Conservation (phyloP, 2,797 vertebrate species). For the Australoheros facetus region DNA sequence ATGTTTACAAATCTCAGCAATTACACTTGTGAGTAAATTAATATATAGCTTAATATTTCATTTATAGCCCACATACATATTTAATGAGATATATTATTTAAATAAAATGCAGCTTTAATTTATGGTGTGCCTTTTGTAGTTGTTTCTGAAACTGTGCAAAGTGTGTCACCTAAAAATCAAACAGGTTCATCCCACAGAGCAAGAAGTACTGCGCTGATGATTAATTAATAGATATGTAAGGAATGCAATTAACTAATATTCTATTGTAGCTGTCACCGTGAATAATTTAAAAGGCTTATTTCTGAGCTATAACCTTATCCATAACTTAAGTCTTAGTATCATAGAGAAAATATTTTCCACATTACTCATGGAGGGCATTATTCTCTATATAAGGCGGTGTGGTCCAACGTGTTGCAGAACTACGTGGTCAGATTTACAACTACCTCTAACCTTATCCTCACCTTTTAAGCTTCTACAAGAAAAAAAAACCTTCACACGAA, state of each 20-base stretch:
- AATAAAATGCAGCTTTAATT: background rate
- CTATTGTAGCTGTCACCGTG: background rate
- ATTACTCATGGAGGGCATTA: background rate
- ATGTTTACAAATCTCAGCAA: background rate
- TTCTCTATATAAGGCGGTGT: background rate
- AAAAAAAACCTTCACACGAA: background rate
- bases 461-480: conserved; percentile 4
- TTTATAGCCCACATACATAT: background rate
- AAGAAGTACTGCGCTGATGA: background rate
- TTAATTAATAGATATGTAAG: background rate
- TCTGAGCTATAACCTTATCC: background rate
- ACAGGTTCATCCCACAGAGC: background rate
- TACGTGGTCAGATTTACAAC: background rate
- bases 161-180: background rate
- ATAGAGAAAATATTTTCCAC: background rate
- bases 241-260: background rate
- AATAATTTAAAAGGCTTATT: background rate
- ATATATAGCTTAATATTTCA: background rate
- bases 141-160: background rate
- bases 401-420: background rate
- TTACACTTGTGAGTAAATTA: background rate
- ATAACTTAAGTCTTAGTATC: background rate
- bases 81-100: background rate
- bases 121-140: background rate
- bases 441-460: background rate